Evolutionary conservation across 23 tunicate genomes (phyloP).

Genomic region (Diplosoma virens): DNA sequence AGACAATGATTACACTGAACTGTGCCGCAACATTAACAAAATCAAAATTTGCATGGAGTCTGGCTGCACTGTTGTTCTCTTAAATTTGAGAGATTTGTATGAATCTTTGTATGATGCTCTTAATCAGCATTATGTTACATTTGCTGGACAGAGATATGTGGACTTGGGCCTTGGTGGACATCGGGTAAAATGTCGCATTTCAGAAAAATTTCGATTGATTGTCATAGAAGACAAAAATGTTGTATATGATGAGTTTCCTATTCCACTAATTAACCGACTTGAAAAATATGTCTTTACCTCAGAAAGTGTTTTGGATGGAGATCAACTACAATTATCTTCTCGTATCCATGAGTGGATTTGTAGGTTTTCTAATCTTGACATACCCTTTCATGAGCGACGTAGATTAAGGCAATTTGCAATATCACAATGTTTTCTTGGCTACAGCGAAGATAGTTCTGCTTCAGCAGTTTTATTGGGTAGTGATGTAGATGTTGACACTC

Average conservation of each 20-base stretch:
- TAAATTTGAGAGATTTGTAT: conserved; percentile 59
- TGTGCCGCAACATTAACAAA: conserved; percentile 67
- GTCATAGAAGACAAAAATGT: conserved; percentile 64
- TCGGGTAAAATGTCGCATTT: conserved; percentile 60
- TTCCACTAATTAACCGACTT: conserved; percentile 67
- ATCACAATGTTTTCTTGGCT: conserved; percentile 48
- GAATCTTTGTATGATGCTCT: conserved; percentile 85
- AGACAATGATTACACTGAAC: conserved; percentile 68
- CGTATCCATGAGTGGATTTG: conserved; percentile 33
- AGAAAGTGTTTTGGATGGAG: conserved; percentile 28
- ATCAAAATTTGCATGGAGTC: conserved; percentile 82
- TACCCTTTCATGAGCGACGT: not conserved
- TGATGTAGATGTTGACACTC: not conserved
- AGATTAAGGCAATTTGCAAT: not conserved
- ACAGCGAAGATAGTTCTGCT: conserved; percentile 43
- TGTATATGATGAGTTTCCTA: conserved; percentile 74
- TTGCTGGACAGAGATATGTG: conserved; percentile 73
- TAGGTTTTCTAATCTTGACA: conserved; percentile 10
- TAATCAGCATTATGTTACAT: conserved; percentile 80
- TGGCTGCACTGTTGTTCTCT: conserved; percentile 58
- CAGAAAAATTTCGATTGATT: conserved; percentile 45
- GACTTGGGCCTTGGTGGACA: conserved; percentile 85
- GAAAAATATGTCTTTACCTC: conserved; percentile 72
- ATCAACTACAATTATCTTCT: conserved; percentile 2
- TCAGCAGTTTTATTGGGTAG: conserved; percentile 36